These are phyloP conservation scores for Limulus polyphemus DNA, from an alignment of 2,888 invertebrate genomes.

Conservation along the genomic window DNA sequence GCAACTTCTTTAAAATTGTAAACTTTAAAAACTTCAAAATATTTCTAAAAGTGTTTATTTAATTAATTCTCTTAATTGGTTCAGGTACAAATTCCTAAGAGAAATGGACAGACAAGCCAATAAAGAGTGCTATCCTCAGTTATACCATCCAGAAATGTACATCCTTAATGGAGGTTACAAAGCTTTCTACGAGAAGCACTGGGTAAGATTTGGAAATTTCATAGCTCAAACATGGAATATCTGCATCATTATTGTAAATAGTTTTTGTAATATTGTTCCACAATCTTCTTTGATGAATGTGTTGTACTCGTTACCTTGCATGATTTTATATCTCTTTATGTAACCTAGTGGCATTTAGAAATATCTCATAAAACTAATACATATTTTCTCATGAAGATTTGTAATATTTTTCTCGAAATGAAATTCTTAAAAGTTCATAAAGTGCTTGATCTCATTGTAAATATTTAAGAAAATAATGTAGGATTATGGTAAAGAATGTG, in stretches of 20 bases:
- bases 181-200: slow-evolving; percentile 57
- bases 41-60: too few relatives aligned
- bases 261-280: not conserved
- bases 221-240: too few relatives aligned
- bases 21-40: not conserved
- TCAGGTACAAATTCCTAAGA: slow-evolving; percentile 66
- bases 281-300: not conserved
- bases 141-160: slow-evolving; percentile 87
- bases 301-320: too few relatives aligned
- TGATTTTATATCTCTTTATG: not conserved
- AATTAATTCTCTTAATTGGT: slow-evolving; percentile 22
- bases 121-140: slow-evolving; percentile 63
- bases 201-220: slow-evolving; percentile 25
- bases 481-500: too few relatives aligned
- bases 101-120: slow-evolving; percentile 68
- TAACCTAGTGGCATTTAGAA: too few relatives aligned
- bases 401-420: too few relatives aligned
- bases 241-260: not conserved
- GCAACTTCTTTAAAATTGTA: not conserved
- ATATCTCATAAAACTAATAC: too few relatives aligned
- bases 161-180: slow-evolving; percentile 82
- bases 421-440: too few relatives aligned
- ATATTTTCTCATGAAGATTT: too few relatives aligned
- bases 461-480: too few relatives aligned
- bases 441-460: too few relatives aligned